A percentile compares a stretch with the other conserved stretches of the same genome.
Evolutionary conservation across 2,113 vertebrate species (phyloP).

Genomic region (Sialia sialis): DNA sequence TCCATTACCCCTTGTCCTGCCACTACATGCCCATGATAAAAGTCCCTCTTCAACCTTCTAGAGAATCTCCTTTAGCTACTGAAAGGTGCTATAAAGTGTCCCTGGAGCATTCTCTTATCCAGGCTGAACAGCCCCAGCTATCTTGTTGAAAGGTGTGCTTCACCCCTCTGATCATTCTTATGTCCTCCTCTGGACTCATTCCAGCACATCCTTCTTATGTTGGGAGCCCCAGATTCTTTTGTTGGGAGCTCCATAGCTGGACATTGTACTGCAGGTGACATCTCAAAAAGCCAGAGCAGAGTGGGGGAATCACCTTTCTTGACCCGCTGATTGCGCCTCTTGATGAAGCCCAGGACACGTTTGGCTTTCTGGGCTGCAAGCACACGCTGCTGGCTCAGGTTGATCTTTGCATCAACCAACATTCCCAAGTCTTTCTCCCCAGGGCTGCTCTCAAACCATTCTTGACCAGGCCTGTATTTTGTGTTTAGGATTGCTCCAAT

Average conservation of each 20-base stretch:
- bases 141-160: background rate
- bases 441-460: background rate
- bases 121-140: background rate
- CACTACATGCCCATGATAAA: background rate
- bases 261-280: rapidly evolving
- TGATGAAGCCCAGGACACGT: background rate
- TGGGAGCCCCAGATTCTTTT: background rate
- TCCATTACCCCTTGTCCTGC: background rate
- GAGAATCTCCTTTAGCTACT: background rate
- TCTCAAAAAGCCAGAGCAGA: background rate
- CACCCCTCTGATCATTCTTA: background rate
- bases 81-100: background rate
- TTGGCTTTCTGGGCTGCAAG: background rate
- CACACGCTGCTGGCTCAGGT: background rate
- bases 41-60: background rate
- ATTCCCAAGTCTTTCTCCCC: background rate
- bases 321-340: rapidly evolving
- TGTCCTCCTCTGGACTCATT: background rate
- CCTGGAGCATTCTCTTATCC: background rate
- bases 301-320: too few species aligned
- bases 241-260: background rate
- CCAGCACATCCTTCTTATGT: background rate
- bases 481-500: background rate
- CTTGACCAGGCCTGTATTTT: background rate
- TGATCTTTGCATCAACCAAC: background rate